phyloP scores from a whole-genome alignment of 2,888 invertebrate genomes.

The Agrochola lychnidis region DNA sequence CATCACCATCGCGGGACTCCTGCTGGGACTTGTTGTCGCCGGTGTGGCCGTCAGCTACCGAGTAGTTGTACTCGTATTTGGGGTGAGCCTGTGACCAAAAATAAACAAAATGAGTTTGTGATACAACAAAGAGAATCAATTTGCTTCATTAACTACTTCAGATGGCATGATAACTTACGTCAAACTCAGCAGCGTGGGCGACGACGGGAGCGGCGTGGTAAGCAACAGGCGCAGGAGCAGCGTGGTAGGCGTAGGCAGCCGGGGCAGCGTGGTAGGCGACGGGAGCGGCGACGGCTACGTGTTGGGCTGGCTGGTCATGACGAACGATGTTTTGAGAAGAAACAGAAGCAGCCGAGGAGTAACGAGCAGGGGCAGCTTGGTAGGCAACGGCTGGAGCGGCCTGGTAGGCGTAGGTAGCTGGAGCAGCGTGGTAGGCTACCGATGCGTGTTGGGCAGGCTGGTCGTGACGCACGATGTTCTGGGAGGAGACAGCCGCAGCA shows the following conservation, averaged over 20 bases:
- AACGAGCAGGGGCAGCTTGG: conserved; percentile 75
- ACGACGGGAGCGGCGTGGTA: conserved; percentile 23
- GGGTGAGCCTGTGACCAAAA: conserved; percentile 76
- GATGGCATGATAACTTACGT: conserved; percentile 30
- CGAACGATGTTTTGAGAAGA: conserved; percentile 76
- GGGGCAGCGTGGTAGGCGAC: conserved; percentile 63
- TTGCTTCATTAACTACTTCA: too few species aligned
- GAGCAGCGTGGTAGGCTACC: conserved; percentile 42
- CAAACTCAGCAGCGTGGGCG: conserved; percentile 63
- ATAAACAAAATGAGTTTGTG: neutral
- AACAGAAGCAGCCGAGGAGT: conserved; percentile 76
- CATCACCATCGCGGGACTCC: conserved; percentile 89
- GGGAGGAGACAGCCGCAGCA: conserved; percentile 79
- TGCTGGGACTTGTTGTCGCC: conserved; percentile 91
- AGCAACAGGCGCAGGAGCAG: conserved; percentile 48
- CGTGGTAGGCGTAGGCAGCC: conserved; percentile 50
- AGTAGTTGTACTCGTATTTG: conserved; percentile 89
- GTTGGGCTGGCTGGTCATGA: conserved; percentile 70
- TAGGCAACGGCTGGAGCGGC: conserved; percentile 59
- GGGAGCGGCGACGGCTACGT: conserved; percentile 65
- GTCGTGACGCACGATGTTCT: conserved; percentile 80
- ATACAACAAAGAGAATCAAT: too few species aligned
- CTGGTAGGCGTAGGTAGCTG: conserved; percentile 24
- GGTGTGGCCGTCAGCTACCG: conserved; percentile 90
- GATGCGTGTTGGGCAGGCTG: conserved; percentile 64